A percentile compares a stretch with the other conserved stretches of the same genome.
Evolutionary conservation across 2,113 vertebrate species (phyloP).

Genomic region (Mormyrus lacerda): DNA sequence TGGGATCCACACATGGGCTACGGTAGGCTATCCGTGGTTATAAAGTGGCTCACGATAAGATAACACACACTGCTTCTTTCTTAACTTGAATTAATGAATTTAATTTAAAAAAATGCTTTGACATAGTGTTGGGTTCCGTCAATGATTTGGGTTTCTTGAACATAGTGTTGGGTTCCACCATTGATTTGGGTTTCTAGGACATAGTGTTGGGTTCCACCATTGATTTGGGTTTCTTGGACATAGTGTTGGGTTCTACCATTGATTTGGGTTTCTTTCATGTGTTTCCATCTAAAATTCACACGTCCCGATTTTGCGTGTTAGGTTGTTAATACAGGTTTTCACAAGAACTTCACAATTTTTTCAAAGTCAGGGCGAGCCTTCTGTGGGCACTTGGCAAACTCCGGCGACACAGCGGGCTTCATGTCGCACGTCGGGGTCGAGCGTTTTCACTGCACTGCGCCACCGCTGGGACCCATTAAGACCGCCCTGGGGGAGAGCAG

Average conservation of each 20-base stretch:
- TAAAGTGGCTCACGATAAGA: not conserved
- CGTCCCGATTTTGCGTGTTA: not conserved
- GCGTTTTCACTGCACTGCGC: not conserved
- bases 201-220: not conserved
- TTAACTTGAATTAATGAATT: not conserved
- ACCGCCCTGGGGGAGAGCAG: not conserved
- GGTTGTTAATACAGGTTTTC: not conserved
- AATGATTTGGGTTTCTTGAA: no score
- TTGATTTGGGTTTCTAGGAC: not conserved
- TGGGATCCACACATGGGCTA: not conserved
- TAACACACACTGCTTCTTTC: not conserved
- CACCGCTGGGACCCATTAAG: constrained; percentile 2
- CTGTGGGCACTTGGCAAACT: not conserved
- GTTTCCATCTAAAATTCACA: not conserved
- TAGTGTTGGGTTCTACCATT: not conserved
- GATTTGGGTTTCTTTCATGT: not conserved
- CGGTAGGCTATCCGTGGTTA: not conserved
- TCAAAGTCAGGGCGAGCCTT: not conserved
- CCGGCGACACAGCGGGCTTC: not conserved
- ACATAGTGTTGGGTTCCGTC: not conserved
- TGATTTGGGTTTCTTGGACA: no score
- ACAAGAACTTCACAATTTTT: not conserved
- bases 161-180: no score
- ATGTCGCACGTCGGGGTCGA: not conserved
- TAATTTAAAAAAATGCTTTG: not conserved